These are phyloP conservation scores for Aphodius sticticus DNA, from an alignment of 2,888 invertebrate genomes.

Conservation along the genomic window DNA sequence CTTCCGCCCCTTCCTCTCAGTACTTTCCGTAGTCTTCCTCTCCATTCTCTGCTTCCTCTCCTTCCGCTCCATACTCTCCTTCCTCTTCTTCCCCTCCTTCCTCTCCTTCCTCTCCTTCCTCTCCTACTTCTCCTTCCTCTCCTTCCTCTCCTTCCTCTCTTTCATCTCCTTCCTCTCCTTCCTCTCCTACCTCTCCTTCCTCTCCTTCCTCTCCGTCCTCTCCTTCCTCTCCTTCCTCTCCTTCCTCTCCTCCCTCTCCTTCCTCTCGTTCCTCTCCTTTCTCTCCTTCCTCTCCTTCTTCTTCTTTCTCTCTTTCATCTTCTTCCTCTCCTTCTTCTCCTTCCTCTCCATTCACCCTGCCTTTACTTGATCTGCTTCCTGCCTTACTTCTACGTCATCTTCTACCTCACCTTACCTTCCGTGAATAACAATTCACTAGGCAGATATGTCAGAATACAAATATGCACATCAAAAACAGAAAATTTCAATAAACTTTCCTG, in stretches of 20 bases:
- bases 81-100: slow-evolving; percentile 5
- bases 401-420: no score
- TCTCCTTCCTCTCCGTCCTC: slow-evolving; percentile 1
- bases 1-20: slow-evolving; percentile 7
- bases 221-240: slow-evolving; percentile 7
- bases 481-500: no score
- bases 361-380: neutral
- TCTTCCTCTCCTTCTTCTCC: slow-evolving; percentile 7
- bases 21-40: no score
- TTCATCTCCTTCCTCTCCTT: neutral
- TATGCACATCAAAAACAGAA: no score
- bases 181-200: slow-evolving; percentile 15
- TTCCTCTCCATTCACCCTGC: neutral
- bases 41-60: neutral
- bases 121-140: neutral
- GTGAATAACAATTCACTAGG: no score
- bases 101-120: slow-evolving; percentile 6
- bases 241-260: neutral
- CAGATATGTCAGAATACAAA: no score
- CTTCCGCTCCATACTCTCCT: neutral
- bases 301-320: neutral
- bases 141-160: neutral
- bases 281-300: neutral
- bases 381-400: no score
- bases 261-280: neutral